Percentiles rank a stretch among this genome's conserved stretches.
These are phyloP conservation scores for Littorina saxatilis DNA, from an alignment of 1,140 invertebrate species.

Conservation along the genomic window DNA sequence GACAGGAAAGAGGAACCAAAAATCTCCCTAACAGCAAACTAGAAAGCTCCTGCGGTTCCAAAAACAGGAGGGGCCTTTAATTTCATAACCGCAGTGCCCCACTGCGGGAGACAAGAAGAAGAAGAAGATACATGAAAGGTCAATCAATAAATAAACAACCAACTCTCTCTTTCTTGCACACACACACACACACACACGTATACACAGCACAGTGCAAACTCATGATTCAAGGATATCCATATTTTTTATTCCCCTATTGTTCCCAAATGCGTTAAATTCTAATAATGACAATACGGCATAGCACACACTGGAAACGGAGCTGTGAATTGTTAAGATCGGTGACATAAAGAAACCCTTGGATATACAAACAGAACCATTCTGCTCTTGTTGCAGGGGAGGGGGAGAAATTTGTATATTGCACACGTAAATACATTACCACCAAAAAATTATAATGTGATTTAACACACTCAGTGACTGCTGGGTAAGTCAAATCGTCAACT, in stretches of 20 bases:
- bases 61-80: too few species aligned
- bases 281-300: conserved; percentile 33
- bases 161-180: not conserved
- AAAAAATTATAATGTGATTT: conserved; percentile 22
- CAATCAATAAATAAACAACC: too few species aligned
- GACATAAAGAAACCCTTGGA: conserved; percentile 16
- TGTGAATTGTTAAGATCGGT: conserved; percentile 15
- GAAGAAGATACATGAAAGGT: too few species aligned
- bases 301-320: conserved; percentile 36
- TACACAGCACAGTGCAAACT: conserved; percentile 11
- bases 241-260: conserved; percentile 38
- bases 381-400: not conserved
- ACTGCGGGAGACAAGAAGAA: too few species aligned
- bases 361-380: not conserved
- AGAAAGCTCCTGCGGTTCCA: too few species aligned
- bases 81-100: too few species aligned
- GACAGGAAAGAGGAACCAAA: too few species aligned
- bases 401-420: conserved; percentile 25
- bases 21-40: too few species aligned
- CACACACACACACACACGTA: conserved; percentile 8
- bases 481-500: too few species aligned
- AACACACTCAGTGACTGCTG: conserved; percentile 12
- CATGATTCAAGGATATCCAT: conserved; percentile 42
- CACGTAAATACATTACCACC: conserved; percentile 33
- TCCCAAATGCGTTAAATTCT: conserved; percentile 36